phyloP scores from a whole-genome alignment of 2,888 invertebrate genomes.

The Lasius fuliginosus region DNA sequence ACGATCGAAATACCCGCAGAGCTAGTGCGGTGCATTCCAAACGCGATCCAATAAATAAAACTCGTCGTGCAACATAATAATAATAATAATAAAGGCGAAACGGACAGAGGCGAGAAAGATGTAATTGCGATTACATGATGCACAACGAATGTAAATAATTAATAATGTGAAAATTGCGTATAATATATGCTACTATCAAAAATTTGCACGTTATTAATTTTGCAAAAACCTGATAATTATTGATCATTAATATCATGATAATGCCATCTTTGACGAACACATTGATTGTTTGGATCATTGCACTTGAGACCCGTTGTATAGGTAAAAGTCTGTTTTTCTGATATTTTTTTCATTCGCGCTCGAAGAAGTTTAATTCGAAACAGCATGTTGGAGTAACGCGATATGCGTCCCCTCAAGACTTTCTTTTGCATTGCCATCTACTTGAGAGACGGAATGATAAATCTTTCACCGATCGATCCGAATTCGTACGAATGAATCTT shows the following conservation, averaged over 20 bases:
- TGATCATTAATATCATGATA: neutral
- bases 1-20: constrained; percentile 62
- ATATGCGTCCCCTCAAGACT: neutral
- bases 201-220: neutral
- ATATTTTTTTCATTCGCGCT: neutral
- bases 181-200: neutral
- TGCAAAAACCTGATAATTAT: neutral
- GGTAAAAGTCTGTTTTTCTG: neutral
- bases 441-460: constrained; percentile 9
- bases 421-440: neutral
- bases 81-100: neutral
- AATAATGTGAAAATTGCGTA: neutral
- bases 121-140: neutral
- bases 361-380: neutral
- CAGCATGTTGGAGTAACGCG: too few species aligned
- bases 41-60: constrained; percentile 55
- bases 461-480: constrained; percentile 4
- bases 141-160: neutral
- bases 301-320: too few species aligned
- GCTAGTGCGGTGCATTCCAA: constrained; percentile 39
- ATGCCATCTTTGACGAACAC: neutral
- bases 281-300: too few species aligned
- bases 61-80: constrained; percentile 12
- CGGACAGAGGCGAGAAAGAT: neutral
- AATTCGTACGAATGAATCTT: constrained; percentile 37